Percentiles rank a stretch among this genome's conserved stretches.
These are phyloP conservation scores for Cyrtodaria siliqua DNA, from an alignment of 2,888 invertebrate genomes.

Conservation along the genomic window DNA sequence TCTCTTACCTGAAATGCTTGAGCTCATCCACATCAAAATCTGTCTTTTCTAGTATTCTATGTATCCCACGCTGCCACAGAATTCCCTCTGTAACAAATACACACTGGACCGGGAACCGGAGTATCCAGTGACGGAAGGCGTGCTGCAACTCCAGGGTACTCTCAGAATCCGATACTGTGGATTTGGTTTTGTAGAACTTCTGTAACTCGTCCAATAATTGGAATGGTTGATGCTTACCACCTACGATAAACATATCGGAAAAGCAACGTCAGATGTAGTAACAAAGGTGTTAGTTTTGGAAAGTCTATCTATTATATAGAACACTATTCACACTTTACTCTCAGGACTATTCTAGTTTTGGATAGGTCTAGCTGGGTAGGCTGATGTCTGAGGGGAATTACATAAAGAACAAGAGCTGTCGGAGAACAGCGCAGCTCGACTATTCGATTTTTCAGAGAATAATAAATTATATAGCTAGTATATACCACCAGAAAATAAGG, in stretches of 20 bases:
- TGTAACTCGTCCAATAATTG: conserved; percentile 81
- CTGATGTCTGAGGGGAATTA: no score
- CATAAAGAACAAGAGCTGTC: no score
- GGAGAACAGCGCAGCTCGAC: no score
- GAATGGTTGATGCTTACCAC: conserved; percentile 68
- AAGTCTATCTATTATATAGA: no score
- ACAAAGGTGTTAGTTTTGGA: no score
- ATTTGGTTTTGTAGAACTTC: conserved; percentile 42
- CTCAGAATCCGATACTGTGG: conserved; percentile 26
- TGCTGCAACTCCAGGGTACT: conserved; percentile 63
- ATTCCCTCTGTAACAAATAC: conserved; percentile 82
- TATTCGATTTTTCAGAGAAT: no score
- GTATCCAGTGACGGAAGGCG: conserved; percentile 81
- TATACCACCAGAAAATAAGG: no score
- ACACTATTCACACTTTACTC: no score
- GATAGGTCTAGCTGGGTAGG: no score
- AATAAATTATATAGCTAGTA: no score
- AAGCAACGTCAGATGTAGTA: no score
- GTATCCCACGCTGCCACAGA: conserved; percentile 80
- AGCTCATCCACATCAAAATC: conserved; percentile 74
- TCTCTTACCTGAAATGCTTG: conserved; percentile 56
- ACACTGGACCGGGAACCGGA: conserved; percentile 83
- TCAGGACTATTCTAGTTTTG: no score
- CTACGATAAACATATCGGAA: conserved; percentile 16
- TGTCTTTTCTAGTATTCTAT: conserved; percentile 73